Evolutionary conservation across 1,140 invertebrate genomes (phyloP).

Genomic region (Micrasema longulum): DNA sequence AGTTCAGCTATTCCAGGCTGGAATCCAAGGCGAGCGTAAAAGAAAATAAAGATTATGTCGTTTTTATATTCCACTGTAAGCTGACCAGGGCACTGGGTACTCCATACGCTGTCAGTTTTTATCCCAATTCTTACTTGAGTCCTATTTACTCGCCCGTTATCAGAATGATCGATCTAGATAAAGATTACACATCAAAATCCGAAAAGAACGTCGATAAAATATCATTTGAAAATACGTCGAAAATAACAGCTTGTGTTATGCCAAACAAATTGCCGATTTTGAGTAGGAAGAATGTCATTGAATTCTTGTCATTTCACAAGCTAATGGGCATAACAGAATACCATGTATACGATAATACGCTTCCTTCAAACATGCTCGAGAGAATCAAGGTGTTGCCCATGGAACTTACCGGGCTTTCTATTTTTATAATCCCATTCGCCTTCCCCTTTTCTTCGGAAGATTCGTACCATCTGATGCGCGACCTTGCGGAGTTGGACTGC

Average conservation of each 20-base stretch:
- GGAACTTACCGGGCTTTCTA: conserved; percentile 67
- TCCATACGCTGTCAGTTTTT: conserved; percentile 69
- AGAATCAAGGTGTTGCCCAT: conserved; percentile 67
- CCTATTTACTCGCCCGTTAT: conserved; percentile 67
- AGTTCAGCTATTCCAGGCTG: conserved; percentile 62
- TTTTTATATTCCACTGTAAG: conserved; percentile 67
- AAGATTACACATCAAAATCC: conserved; percentile 20
- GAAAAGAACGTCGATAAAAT: conserved; percentile 49
- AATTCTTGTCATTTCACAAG: conserved; percentile 71
- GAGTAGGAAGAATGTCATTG: conserved; percentile 66
- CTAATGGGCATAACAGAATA: conserved; percentile 69
- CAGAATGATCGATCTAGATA: conserved; percentile 60
- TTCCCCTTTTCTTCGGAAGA: conserved; percentile 66
- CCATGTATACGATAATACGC: conserved; percentile 69
- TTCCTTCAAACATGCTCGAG: conserved; percentile 68
- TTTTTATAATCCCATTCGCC: conserved; percentile 69
- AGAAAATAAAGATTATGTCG: conserved; percentile 56
- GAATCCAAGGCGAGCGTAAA: conserved; percentile 47
- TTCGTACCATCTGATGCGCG: conserved; percentile 63
- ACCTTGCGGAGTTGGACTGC: conserved; percentile 75
- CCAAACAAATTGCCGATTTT: conserved; percentile 65
- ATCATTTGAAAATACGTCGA: conserved; percentile 65
- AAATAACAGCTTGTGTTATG: conserved; percentile 68
- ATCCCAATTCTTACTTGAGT: conserved; percentile 64
- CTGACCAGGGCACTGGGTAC: conserved; percentile 61